A percentile compares a stretch with the other conserved stretches of the same genome.
Conservation (phyloP, 2,113 vertebrate species). For the Panthera leo region DNA sequence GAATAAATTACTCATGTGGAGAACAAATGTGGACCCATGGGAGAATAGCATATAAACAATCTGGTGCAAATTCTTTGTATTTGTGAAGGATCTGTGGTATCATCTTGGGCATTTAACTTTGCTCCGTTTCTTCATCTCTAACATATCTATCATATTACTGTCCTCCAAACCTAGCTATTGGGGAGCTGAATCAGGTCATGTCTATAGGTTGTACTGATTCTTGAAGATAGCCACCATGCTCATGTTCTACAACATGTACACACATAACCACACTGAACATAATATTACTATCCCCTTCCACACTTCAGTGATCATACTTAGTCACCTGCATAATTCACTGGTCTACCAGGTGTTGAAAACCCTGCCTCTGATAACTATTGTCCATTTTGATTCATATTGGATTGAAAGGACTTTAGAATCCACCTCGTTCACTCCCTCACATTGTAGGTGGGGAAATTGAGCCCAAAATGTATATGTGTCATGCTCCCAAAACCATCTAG, state of each 20-base stretch:
- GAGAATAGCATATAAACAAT: not conserved
- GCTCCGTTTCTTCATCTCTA: not conserved
- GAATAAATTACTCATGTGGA: not conserved
- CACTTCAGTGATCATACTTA: not conserved
- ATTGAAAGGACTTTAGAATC: not conserved
- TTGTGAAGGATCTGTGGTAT: not conserved
- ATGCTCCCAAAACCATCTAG: not conserved
- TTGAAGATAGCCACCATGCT: not conserved
- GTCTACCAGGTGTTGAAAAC: not conserved
- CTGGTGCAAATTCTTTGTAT: not conserved
- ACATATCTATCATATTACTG: not conserved
- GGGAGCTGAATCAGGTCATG: not conserved
- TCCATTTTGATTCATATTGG: slow-evolving; percentile 17
- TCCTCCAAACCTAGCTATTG: not conserved
- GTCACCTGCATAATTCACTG: slow-evolving; percentile 42
- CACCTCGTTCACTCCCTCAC: not conserved
- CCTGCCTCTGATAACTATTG: slow-evolving; percentile 19
- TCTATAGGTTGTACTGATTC: not conserved
- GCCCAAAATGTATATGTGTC: not conserved
- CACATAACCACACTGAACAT: not conserved
- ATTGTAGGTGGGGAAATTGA: not conserved
- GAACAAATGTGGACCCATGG: not conserved
- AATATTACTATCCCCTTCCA: not conserved
- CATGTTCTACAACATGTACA: not conserved
- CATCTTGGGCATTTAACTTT: not conserved